phyloP scores from a whole-genome alignment of 2,113 vertebrate species.

The Oenanthe melanoleuca region DNA sequence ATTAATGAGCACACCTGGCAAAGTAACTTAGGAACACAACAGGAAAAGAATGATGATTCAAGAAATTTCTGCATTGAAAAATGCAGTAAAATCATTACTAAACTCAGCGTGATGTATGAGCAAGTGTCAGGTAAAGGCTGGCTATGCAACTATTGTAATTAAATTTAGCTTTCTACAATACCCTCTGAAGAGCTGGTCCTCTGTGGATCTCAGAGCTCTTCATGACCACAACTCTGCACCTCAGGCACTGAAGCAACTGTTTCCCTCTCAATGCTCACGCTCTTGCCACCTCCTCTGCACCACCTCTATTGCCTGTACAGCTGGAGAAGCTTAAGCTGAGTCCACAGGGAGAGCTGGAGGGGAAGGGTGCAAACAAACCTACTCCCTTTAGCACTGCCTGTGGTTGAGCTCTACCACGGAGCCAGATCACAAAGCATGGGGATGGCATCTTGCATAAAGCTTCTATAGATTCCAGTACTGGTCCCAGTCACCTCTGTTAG shows the following conservation, averaged over 20 bases:
- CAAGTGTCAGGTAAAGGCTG: neutral
- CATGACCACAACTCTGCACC: rapidly evolving
- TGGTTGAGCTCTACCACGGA: rapidly evolving
- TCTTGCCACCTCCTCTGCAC: neutral
- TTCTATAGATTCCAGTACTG: neutral
- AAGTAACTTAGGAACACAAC: neutral
- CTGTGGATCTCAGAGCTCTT: neutral
- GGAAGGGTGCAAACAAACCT: neutral
- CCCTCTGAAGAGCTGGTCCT: neutral
- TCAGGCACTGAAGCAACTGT: neutral
- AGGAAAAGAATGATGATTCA: neutral
- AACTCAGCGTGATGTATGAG: neutral
- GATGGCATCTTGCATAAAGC: neutral
- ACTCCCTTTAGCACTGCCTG: neutral
- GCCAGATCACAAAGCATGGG: neutral
- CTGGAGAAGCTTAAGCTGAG: neutral
- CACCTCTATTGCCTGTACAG: neutral
- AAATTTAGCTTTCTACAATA: neutral
- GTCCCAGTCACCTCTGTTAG: neutral
- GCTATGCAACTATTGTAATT: neutral
- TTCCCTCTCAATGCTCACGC: neutral
- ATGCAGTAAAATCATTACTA: neutral
- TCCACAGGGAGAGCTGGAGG: neutral
- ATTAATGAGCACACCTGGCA: neutral
- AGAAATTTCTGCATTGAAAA: neutral